Base-by-base conservation (phyloP, 2,888 invertebrate species). In the Mythimna lalbum region DNA sequence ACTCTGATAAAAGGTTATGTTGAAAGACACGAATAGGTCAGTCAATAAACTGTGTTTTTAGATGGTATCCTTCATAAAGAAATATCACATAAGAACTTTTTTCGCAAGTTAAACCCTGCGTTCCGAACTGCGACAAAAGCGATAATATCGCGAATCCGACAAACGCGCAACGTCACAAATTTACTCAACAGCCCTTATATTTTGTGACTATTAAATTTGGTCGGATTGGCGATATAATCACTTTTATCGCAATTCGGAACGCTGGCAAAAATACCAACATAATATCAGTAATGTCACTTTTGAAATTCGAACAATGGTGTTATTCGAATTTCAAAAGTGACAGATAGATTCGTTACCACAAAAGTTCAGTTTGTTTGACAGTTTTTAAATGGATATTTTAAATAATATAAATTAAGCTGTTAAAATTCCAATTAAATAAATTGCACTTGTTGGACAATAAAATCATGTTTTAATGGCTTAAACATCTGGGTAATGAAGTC, bases 11-110 rank as follows among this genome's bases (percentile, higher is more conserved):
- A 91, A 93, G 91, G 91, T 92, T 90, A 89, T 85, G 90, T 87
- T 88, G 89, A 92, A 86, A 92, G 91, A 91, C 87, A 85, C 83
- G 86, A 88, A 90, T 91, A 92, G 90, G 92, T 92, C 91, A 91
- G 82, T 86, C 78, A 78, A 88, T 85, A 84, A 83, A 85, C 84
- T 83, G 27, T 60, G 74, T 71, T 71, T 68, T 76, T 75, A 78
- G 68, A 56, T 47, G 23, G 47, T 55, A 19, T 52, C 69, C 17
- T 31, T 52, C 57, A 27, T 21, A 12, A 69, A 74, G 69, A 64
- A 71, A 67, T 50, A 52, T 55, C 3, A 7, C 19, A 60, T 61
- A 47, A 43, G 4, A 61, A 50, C 17, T 53, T 27, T 70, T 49
- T 64, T 57, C 4, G 10, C 17, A 4, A 63, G 3, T 52, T 31